Evolutionary conservation across 2,888 invertebrate genomes (phyloP).

Genomic region (Dasypogon diadema): DNA sequence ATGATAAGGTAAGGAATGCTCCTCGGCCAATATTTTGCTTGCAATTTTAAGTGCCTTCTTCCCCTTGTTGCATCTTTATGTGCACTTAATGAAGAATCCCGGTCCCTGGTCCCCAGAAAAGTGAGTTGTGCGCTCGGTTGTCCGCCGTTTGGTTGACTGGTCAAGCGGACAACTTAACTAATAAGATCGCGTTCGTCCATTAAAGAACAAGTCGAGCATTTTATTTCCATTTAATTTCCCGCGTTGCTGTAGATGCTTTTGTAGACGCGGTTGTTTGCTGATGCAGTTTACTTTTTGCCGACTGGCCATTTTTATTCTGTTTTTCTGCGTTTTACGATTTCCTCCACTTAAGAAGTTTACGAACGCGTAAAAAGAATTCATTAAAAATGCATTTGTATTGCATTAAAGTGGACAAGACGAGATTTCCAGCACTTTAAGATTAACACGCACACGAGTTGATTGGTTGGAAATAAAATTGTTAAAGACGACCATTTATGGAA

Average conservation of each 20-base stretch:
- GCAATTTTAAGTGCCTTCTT: not conserved
- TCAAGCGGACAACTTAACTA: conserved; percentile 50
- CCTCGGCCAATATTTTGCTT: conserved; percentile 26
- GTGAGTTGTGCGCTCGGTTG: conserved; percentile 39
- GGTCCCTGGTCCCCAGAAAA: conserved; percentile 11
- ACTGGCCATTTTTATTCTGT: conserved; percentile 5
- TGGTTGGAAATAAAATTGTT: conserved; percentile 51
- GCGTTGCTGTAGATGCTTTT: conserved; percentile 27
- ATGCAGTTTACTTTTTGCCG: conserved; percentile 43
- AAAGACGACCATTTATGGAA: conserved; percentile 39
- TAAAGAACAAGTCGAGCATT: conserved; percentile 47
- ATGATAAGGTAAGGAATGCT: conserved; percentile 35
- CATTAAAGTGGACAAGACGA: conserved; percentile 50
- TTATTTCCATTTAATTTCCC: conserved; percentile 47
- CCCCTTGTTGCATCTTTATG: conserved; percentile 23
- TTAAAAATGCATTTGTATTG: conserved; percentile 52
- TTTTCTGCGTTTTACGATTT: conserved; percentile 11
- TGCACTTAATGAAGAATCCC: conserved; percentile 27
- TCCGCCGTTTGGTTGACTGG: conserved; percentile 43
- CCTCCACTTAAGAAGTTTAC: conserved; percentile 25
- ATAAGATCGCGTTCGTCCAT: conserved; percentile 49
- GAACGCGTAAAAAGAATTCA: conserved; percentile 44
- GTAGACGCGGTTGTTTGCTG: conserved; percentile 46
- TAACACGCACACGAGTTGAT: conserved; percentile 46
- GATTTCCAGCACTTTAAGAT: conserved; percentile 51